These are phyloP conservation scores for Proales similis DNA, from an alignment of 1,140 invertebrate genomes.

Conservation along the genomic window DNA sequence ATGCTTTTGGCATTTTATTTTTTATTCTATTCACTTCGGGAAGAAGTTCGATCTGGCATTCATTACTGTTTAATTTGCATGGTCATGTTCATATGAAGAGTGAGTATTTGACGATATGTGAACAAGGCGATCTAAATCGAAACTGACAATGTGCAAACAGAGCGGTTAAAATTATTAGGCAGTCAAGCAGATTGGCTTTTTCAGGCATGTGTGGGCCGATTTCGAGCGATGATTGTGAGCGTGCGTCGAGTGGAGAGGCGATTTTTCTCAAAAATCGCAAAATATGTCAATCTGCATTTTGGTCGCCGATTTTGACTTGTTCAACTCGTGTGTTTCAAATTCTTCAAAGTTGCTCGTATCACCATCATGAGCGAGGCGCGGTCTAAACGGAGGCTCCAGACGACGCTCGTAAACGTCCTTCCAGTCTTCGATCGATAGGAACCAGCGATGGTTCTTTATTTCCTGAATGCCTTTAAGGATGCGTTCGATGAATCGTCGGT, in stretches of 20 bases:
- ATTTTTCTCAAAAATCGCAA: constrained; percentile 29
- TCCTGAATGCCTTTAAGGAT: constrained; percentile 28
- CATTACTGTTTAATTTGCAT: too few relatives aligned
- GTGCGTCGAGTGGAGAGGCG: too few relatives aligned
- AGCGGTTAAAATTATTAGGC: background rate
- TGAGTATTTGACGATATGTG: too few relatives aligned
- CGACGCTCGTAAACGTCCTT: constrained; percentile 14
- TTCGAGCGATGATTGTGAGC: too few relatives aligned
- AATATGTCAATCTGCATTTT: constrained; percentile 24
- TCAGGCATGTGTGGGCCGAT: too few relatives aligned
- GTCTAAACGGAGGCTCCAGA: constrained; percentile 19
- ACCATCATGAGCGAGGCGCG: background rate
- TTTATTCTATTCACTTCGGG: background rate
- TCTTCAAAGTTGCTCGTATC: constrained; percentile 36
- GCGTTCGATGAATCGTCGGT: background rate
- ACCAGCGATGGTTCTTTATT: constrained; percentile 30
- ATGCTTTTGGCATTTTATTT: background rate
- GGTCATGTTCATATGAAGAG: too few relatives aligned
- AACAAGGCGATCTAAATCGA: too few relatives aligned
- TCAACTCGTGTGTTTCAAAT: constrained; percentile 21
- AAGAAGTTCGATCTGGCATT: constrained; percentile 17
- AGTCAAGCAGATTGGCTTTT: too few relatives aligned
- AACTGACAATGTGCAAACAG: too few relatives aligned
- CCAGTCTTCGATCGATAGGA: constrained; percentile 13
- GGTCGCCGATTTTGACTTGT: background rate